These are phyloP conservation scores for Bostrychus sinensis DNA, from an alignment of 2,113 vertebrate genomes.

Conservation along the genomic window DNA sequence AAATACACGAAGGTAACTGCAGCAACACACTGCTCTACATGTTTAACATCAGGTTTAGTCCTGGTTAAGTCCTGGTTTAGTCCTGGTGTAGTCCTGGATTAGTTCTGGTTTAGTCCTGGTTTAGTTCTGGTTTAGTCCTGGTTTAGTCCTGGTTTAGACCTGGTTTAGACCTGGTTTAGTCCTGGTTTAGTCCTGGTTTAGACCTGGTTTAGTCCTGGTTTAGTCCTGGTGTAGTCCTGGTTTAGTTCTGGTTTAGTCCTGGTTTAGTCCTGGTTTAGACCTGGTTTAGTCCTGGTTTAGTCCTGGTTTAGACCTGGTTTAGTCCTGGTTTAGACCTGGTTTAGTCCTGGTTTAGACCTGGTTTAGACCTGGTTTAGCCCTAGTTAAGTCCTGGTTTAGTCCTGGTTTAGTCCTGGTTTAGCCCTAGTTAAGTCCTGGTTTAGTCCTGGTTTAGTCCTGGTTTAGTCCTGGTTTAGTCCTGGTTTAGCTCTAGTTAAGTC, in stretches of 20 bases:
- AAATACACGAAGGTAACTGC: too few species aligned
- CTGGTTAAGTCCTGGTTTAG: too few species aligned
- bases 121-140: too few species aligned
- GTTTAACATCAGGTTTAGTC: too few species aligned
- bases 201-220: background rate
- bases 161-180: too few species aligned
- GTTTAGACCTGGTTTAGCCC: background rate
- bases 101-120: too few species aligned
- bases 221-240: background rate
- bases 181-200: too few species aligned
- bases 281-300: background rate
- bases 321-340: background rate
- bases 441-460: background rate
- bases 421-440: background rate
- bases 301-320: background rate
- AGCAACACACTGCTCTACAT: too few species aligned
- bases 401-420: background rate
- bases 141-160: too few species aligned
- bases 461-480: background rate
- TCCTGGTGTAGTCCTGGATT: too few species aligned
- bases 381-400: background rate
- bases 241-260: background rate
- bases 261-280: background rate
- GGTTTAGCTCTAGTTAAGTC: too few species aligned
- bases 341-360: background rate